phyloP scores from a whole-genome alignment of 1,140 invertebrate species.

The Parasteatoda tepidariorum region DNA sequence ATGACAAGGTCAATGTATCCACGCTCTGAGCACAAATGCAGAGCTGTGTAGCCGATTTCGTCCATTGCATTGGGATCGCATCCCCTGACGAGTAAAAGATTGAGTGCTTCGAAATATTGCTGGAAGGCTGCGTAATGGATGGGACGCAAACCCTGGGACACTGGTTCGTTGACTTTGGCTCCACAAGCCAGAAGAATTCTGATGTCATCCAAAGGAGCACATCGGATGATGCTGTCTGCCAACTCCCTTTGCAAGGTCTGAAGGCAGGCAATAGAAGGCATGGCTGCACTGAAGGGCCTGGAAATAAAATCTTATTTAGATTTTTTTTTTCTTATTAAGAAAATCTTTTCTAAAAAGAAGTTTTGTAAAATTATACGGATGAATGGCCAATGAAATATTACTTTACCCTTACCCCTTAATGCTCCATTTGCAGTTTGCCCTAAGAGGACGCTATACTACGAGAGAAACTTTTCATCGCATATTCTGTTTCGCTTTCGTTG shows the following conservation, averaged over 20 bases:
- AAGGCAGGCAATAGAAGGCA: slow-evolving; percentile 61
- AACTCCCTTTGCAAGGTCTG: slow-evolving; percentile 80
- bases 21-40: slow-evolving; percentile 88
- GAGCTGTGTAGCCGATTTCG: slow-evolving; percentile 89
- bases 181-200: slow-evolving; percentile 85
- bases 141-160: slow-evolving; percentile 79
- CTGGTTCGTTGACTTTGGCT: slow-evolving; percentile 77
- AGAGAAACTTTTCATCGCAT: background rate
- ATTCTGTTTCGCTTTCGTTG: too few species aligned
- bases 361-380: background rate
- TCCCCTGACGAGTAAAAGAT: slow-evolving; percentile 78
- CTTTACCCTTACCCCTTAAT: background rate
- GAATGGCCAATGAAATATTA: background rate
- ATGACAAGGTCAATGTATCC: slow-evolving; percentile 75
- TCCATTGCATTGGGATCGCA: slow-evolving; percentile 86
- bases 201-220: slow-evolving; percentile 87
- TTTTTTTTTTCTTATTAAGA: background rate
- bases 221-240: slow-evolving; percentile 88
- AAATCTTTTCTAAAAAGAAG: background rate
- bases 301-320: background rate
- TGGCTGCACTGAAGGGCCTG: background rate
- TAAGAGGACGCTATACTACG: background rate
- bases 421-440: background rate
- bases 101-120: slow-evolving; percentile 82
- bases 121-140: slow-evolving; percentile 94